phyloP scores from a whole-genome alignment of 2,888 invertebrate genomes.

The Drosophila hamatofila region DNA sequence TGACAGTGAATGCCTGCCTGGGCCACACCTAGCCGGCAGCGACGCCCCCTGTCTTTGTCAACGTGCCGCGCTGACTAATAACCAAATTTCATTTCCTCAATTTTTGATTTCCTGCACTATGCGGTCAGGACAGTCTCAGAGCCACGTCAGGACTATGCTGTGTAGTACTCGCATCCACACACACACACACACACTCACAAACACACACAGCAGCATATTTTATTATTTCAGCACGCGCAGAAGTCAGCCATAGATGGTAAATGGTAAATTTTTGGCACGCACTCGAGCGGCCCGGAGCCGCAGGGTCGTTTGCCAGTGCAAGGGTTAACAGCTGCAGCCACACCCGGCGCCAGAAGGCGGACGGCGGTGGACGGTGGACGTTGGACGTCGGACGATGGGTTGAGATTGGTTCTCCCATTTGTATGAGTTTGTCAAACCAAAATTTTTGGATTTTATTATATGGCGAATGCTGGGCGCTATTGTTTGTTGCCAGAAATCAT shows the following conservation, averaged over 20 bases:
- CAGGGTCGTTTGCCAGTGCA: conserved; percentile 54
- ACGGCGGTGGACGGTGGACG: neutral
- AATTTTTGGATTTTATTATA: conserved; percentile 67
- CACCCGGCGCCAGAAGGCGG: conserved; percentile 52
- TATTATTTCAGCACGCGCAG: conserved; percentile 75
- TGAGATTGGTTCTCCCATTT: conserved; percentile 45
- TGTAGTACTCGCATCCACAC: conserved; percentile 24
- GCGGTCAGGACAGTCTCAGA: conserved; percentile 49
- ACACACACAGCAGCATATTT: conserved; percentile 69
- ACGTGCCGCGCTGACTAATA: conserved; percentile 72
- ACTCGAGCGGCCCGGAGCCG: conserved; percentile 51
- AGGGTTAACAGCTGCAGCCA: conserved; percentile 78
- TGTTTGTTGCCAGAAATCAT: conserved; percentile 81
- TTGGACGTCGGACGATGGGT: conserved; percentile 5
- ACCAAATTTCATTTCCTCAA: conserved; percentile 79
- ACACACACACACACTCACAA: conserved; percentile 8
- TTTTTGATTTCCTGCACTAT: conserved; percentile 78
- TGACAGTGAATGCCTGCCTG: conserved; percentile 25
- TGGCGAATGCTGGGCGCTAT: conserved; percentile 63
- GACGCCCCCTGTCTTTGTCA: conserved; percentile 37
- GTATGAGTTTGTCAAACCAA: conserved; percentile 78
- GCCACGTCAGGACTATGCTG: conserved; percentile 8
- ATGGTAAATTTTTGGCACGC: conserved; percentile 77
- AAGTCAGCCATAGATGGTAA: conserved; percentile 62
- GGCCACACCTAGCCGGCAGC: conserved; percentile 55